Base-by-base conservation (phyloP, 2,888 invertebrate genomes). In the Pachycephus smyrnensis region DNA sequence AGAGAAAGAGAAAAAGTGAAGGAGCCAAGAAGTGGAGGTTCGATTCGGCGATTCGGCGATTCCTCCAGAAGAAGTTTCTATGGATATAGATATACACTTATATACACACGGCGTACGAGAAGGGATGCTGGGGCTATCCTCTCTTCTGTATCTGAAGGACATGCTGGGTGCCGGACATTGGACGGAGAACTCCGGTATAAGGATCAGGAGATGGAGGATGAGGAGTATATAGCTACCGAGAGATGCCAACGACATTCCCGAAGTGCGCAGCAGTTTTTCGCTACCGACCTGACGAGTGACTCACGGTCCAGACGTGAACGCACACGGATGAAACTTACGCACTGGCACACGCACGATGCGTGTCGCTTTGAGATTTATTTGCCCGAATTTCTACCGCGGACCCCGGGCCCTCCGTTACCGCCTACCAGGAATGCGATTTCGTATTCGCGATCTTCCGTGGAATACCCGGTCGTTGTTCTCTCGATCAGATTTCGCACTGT, bases 211-310 rank as follows among this genome's bases (percentile, higher is more conserved):
- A 81, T 82, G 80, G 84, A 83, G 84, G 84, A 82, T 81, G 82
- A 87, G 85, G 86, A 86, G 86, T 9, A 55, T 55, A 55, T 55
- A 88, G 88, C 87, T 88, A 85, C 86, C 87, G 86, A 86, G 87
- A 89, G 89, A 89, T 88, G 87, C 89, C 90, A 87, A 88, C 89
- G 89, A 87, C 90, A 90, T 90, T 90, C 90, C 86, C 89, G 85
- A 89, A 88, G 89, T 86, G 86, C 89, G 85, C 88, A 84, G 87
- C 88, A 89, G 89, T 90, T 90, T 90, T 89, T 89, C 89, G 87
- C 88, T 84, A 86, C 87, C 71, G 78, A 75, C 80, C 82, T 84
- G 82, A 85, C 86, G 86, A 84, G 87, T 89, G 89, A 89, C 86
- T 89, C 89, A 88, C 77, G 77, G 81, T 82, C 82, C 80, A 83